Evolutionary conservation across 1,140 invertebrate species (phyloP), one percentile per base, ranked within the genome.

Genomic region (Zophobas morio): DNA sequence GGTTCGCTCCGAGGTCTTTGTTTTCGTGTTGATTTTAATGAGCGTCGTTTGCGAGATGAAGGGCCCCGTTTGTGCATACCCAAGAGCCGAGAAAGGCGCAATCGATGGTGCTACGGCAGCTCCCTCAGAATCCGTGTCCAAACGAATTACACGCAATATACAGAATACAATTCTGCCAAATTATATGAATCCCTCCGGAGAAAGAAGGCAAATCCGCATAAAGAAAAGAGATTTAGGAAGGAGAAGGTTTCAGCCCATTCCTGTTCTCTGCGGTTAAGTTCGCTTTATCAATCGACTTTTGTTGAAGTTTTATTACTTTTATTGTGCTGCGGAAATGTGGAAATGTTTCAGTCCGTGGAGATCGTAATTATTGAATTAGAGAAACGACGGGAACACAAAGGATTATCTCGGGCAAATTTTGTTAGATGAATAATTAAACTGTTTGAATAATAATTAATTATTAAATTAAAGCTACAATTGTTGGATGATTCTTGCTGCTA

Each of bases 201-300:
- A 66, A 42, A 32, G 60, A 42, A 66, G 60, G 36, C 60, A 66
- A 66, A 42, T 42, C 60, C 60, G 60, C 39, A 66, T 40, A 42
- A 66, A 66, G 60, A 66, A 66, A 66, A 66, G 60, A 66, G 60
- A 66, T 66, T 66, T 66, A 39, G 39, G 39, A 20, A 42, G 60
- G 20, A 66, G 39, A 34, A 66, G 33, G 60, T 66, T 66, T 42
- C 60, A 42, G n/a, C 60, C 60, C 5, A 66, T 66, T 42, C 60
- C 60, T 3, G 39, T 66, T 5, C 39, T 66, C 33, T 66, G 60
- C 60, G 60, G 60, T 6, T 66, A 66, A 66, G 8, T 39, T 37
- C 42, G 3, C 8, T 36, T 36, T 60, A 60, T 60, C 56, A 39
- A 37, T 39, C 37, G 56, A 60, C 56, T 35, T 20, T 60, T 60